Percentiles rank a stretch among this genome's conserved stretches.
phyloP scores from a whole-genome alignment of 2,797 vertebrate genomes.

The Novumbra hubbsi region DNA sequence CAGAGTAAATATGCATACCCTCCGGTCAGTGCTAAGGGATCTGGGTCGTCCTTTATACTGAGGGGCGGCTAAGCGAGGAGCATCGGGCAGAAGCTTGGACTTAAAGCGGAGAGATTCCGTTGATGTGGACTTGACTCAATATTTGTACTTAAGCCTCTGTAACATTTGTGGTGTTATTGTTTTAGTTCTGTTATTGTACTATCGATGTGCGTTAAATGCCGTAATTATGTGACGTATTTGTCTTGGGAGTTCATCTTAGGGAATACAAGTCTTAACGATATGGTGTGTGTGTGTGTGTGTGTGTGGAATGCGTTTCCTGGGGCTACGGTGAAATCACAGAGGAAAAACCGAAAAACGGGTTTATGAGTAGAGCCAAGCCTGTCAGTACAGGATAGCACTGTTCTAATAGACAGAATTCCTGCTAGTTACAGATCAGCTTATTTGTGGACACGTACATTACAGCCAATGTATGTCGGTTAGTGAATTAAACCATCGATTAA shows the following conservation, averaged over 20 bases:
- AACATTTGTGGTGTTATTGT: background rate
- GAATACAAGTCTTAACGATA: background rate
- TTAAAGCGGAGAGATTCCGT: background rate
- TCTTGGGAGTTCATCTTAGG: slow-evolving; percentile 3
- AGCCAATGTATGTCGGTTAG: background rate
- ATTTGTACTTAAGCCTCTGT: background rate
- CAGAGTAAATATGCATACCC: slow-evolving; percentile 49
- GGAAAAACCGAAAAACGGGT: slow-evolving; percentile 42
- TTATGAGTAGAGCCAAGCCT: slow-evolving; percentile 42
- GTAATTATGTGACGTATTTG: slow-evolving; percentile 10
- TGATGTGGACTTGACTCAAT: background rate
- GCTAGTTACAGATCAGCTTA: background rate
- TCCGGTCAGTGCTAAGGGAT: slow-evolving; percentile 44
- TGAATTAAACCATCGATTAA: background rate
- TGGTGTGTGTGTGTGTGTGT: background rate
- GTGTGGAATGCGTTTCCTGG: slow-evolving; percentile 59
- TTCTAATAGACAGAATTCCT: background rate
- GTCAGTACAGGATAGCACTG: slow-evolving; percentile 55
- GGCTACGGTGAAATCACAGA: slow-evolving; percentile 62
- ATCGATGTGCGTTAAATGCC: background rate
- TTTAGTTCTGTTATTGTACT: background rate
- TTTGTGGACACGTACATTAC: background rate
- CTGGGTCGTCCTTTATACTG: slow-evolving; percentile 46
- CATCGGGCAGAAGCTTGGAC: background rate
- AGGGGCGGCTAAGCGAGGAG: background rate